Evolutionary conservation across 2,113 vertebrate genomes (phyloP), one percentile per base, ranked within the genome.

Genomic region (Cavia porcellus): DNA sequence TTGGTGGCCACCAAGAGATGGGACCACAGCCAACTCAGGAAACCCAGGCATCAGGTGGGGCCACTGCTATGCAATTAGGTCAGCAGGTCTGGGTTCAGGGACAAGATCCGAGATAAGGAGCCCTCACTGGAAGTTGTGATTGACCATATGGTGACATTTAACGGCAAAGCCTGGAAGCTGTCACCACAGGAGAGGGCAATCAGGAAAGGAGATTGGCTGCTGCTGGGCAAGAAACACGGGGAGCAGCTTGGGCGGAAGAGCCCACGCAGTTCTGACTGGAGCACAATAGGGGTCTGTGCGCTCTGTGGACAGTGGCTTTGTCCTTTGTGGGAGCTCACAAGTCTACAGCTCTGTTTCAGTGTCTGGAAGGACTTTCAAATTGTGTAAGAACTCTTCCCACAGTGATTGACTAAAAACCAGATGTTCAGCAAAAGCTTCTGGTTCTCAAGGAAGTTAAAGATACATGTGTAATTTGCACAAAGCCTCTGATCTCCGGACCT

Each of bases 181-280:
- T 64, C 17, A 70, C 68, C 68, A 20, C 22, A 25, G 14, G 61
- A 55, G 32, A 64, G 22, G 1, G 59, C 5, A 11, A 66, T 8
- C 19, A 24, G 79, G 38, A 74, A 66, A 5, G 74, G 55, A 7
- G 17, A 4, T 52, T 7, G n/a, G 35, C 62, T 64, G 32, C 28
- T 3, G 1, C 28, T 0, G 9, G 86, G 89, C n/a, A 13, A 30
- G 6, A 3, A 68, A 20, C 35, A 2, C 3, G 11, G n/a, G 79
- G n/a, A 19, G 2, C 32, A 0, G 0, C 7, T 3, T 1, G 19
- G 64, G 64, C 4, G 1, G 35, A 0, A 2, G 35, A 8, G 13
- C 11, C 19, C 0, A 35, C 24, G n/a, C 7, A 11, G 42, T 15
- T 28, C 90, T 45, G 47, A 66, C 62, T 38, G 19, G 7, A 38